Evolutionary conservation across 2,888 invertebrate genomes (phyloP).

Genomic region (Subacronicta megacephala): DNA sequence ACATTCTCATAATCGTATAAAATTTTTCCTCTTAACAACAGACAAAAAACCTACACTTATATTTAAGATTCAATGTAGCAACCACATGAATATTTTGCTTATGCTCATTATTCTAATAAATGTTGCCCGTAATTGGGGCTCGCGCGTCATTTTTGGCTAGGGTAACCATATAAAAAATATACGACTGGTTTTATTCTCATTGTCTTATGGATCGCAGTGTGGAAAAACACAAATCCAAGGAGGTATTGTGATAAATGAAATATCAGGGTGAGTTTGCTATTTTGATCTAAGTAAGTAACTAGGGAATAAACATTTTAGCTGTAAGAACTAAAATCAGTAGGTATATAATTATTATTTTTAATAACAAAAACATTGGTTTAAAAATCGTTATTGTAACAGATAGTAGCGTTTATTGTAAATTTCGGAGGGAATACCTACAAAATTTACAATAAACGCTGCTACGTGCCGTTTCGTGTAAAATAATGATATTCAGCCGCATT

Average conservation of each 20-base stretch:
- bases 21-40: conserved; percentile 41
- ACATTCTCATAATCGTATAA: conserved; percentile 3
- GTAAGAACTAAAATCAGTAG: too few relatives aligned
- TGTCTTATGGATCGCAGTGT: conserved; percentile 7
- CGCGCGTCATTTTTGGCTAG: conserved; percentile 75
- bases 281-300: neutral
- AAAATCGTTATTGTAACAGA: too few relatives aligned
- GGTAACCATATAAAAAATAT: conserved; percentile 65
- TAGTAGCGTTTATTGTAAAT: too few relatives aligned
- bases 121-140: conserved; percentile 73
- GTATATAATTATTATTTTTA: too few relatives aligned
- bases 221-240: conserved; percentile 21
- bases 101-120: conserved; percentile 81
- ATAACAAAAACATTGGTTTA: too few relatives aligned
- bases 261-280: neutral
- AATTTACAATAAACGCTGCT: too few relatives aligned
- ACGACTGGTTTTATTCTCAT: conserved; percentile 16
- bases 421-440: too few relatives aligned
- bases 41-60: conserved; percentile 63
- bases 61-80: conserved; percentile 75
- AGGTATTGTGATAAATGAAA: conserved; percentile 37
- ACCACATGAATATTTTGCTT: conserved; percentile 78
- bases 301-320: too few relatives aligned
- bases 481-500: too few relatives aligned
- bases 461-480: too few relatives aligned